Base-by-base conservation (phyloP, 2,113 vertebrate species). In the Galbula dea region DNA sequence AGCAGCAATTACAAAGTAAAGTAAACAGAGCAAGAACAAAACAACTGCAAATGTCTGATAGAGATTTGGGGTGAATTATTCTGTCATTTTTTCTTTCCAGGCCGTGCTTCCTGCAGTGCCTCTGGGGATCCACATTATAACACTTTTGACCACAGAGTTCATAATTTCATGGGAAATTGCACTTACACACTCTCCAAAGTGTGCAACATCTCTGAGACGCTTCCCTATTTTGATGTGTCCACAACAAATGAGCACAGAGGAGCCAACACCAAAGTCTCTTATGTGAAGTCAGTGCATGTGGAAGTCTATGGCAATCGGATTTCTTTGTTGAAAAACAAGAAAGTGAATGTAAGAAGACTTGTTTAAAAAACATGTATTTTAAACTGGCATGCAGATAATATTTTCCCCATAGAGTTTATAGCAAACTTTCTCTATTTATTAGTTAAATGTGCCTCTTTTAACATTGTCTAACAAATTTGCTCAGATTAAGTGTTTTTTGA, bases 141-240 rank as follows among this genome's bases (percentile, higher is more conserved):
- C 49, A 97, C 94, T 37, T 95, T 93, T 83, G 94, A 96, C 32
- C 75, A 93, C 27, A 67, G 17, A 82, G 95, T 96, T 66, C 98
- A 99, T 90, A 89, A 98, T 86, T 99, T 98, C 91, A 99, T 99
- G 98, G 98, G 98, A 52, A 97, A 98, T 69, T 99, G 99, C 91
- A 98, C 98, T 63, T 99, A 99, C 94, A 98, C 98, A 7, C 95
- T 99, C 51, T 98, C 98, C 75, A 97, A 98, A 93, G 96, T 96
- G 36, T 99, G 99, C 90, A 97, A 83, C 30, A 6, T 32, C 51
- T 97, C 98, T 71, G 96, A 96, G 2, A 92, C 29, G 13, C 16
- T 98, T 81, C 98, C 98, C 1, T 96, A 97, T 93, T 99, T 99
- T 71, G 94, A 97, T 18, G 98, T 99, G 17, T 97, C 97, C 68